These are phyloP conservation scores for Varanus komodoensis DNA, from an alignment of 2,113 vertebrate genomes.

Conservation along the genomic window DNA sequence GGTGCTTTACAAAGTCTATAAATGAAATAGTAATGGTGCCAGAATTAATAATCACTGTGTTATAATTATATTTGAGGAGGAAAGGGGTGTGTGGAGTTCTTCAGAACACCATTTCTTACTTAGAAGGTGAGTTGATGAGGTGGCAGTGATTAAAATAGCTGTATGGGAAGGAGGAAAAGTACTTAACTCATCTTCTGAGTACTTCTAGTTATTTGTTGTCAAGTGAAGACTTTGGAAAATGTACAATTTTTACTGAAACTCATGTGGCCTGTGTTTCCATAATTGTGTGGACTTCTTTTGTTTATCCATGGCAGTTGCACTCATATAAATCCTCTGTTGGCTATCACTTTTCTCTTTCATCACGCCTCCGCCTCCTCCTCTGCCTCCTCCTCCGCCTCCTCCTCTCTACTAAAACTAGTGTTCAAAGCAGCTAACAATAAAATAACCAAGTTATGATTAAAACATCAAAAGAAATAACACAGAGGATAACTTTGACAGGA, in stretches of 20 bases:
- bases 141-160: constrained; percentile 20
- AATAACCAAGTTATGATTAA: no score
- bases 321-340: background rate
- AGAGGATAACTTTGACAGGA: no score
- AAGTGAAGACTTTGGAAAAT: no score
- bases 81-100: constrained; percentile 30
- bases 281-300: no score
- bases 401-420: no score
- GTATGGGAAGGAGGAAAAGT: background rate
- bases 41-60: constrained; percentile 40
- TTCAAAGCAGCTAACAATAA: no score
- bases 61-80: constrained; percentile 40
- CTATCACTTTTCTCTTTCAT: background rate
- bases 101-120: constrained; percentile 20
- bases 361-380: no score
- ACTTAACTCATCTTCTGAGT: no score
- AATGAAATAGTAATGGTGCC: constrained; percentile 38
- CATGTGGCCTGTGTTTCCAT: background rate
- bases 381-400: no score
- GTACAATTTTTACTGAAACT: background rate
- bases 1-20: constrained; percentile 31
- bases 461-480: no score
- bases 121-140: constrained; percentile 22
- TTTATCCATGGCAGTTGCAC: background rate
- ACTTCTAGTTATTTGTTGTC: no score